phyloP scores from a whole-genome alignment of 2,888 invertebrate genomes.

The Caenorhabditis macrosperma region DNA sequence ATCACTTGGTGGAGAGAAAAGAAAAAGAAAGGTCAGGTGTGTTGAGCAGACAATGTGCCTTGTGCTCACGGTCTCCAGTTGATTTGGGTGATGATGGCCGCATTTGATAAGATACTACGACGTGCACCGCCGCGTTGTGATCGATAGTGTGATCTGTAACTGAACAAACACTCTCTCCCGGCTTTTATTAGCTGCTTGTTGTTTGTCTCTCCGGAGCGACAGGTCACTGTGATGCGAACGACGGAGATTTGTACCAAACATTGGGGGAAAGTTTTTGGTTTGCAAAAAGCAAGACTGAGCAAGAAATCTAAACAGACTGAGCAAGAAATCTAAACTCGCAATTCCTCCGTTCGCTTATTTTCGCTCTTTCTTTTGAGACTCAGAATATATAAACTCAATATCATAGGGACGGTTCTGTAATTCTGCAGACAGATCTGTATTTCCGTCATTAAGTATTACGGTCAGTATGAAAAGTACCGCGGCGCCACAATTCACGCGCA shows the following conservation, averaged over 20 bases:
- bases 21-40: conserved; percentile 11
- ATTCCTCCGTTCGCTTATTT: no score
- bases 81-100: conserved; percentile 24
- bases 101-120: conserved; percentile 53
- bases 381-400: no score
- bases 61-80: conserved; percentile 39
- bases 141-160: conserved; percentile 49
- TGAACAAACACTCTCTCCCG: conserved; percentile 25
- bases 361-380: no score
- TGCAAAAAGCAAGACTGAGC: no score
- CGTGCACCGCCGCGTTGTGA: conserved; percentile 26
- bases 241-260: not conserved
- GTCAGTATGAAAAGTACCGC: not conserved
- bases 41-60: conserved; percentile 39
- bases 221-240: not conserved
- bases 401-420: no score
- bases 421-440: no score
- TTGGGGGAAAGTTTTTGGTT: not conserved
- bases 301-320: no score
- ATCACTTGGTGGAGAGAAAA: not conserved
- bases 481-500: not conserved
- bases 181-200: not conserved
- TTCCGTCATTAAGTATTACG: no score
- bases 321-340: no score
- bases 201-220: conserved; percentile 7